phyloP scores from a whole-genome alignment of 2,113 vertebrate genomes.

The Pseudolaguvia tuberculata region DNA sequence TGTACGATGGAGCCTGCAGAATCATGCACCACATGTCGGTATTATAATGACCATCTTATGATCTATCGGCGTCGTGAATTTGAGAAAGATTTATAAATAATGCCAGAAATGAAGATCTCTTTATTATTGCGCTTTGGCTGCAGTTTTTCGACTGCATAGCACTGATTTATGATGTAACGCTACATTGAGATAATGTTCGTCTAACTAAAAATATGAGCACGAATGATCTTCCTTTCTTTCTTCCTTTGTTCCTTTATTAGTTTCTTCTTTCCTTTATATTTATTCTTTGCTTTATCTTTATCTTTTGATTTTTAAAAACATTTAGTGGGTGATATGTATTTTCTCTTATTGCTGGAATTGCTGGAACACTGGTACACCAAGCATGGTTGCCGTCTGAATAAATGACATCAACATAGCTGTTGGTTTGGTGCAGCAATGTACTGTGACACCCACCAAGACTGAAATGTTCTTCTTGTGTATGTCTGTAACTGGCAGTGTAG shows the following conservation, averaged over 20 bases:
- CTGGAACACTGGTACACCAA: conserved; percentile 6
- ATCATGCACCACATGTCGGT: not conserved
- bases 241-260: too few relatives aligned
- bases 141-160: not conserved
- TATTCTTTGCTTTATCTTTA: not conserved
- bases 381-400: conserved; percentile 18
- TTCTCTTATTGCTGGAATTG: conserved; percentile 7
- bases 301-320: not conserved
- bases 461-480: not conserved
- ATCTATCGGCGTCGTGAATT: too few relatives aligned
- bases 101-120: not conserved
- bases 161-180: not conserved
- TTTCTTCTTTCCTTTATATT: not conserved
- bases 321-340: not conserved
- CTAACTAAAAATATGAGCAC: not conserved
- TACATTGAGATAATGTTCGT: not conserved
- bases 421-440: conserved; percentile 16
- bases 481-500: not conserved
- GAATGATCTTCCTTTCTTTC: not conserved
- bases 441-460: conserved; percentile 31
- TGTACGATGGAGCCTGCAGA: not conserved
- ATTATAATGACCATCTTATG: too few relatives aligned
- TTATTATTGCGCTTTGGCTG: not conserved
- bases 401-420: conserved; percentile 35
- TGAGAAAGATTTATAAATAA: not conserved